Evolutionary conservation across 2,797 vertebrate genomes (phyloP).

Genomic region (Phalanger gymnotis): DNA sequence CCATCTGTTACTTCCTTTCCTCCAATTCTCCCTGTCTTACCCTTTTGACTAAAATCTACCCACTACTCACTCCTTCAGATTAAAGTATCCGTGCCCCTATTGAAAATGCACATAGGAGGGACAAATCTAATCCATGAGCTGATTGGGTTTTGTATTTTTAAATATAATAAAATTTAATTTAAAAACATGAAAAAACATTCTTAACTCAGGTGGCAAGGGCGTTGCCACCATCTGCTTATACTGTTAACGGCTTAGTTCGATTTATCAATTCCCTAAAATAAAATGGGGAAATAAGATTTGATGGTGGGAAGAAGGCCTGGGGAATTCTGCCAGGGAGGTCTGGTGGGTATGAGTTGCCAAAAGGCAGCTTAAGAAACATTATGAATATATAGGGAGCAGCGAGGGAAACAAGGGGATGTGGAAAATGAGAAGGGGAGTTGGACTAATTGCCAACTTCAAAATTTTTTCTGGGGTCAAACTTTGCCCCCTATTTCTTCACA

Average conservation of each 20-base stretch:
- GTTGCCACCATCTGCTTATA: neutral
- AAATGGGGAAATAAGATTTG: neutral
- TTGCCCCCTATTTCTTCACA: neutral
- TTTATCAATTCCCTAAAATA: neutral
- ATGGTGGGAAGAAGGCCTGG: neutral
- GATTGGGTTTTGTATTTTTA: neutral
- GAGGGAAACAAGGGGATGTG: neutral
- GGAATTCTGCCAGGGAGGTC: neutral
- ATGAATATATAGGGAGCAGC: neutral
- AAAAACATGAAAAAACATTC: neutral
- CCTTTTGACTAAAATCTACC: neutral
- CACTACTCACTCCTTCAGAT: neutral
- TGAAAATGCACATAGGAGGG: neutral
- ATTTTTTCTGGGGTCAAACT: neutral
- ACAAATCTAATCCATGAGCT: neutral
- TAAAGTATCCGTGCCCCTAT: neutral
- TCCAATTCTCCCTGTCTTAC: neutral
- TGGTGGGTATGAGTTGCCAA: neutral
- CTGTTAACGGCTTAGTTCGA: neutral
- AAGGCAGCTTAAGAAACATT: neutral
- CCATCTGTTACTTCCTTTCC: neutral
- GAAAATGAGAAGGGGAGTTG: no score
- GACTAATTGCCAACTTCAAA: neutral
- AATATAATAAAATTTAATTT: neutral
- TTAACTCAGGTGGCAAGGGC: neutral